These are phyloP conservation scores for Rhyacophila evoluta DNA, from an alignment of 2,888 invertebrate species.

Conservation along the genomic window DNA sequence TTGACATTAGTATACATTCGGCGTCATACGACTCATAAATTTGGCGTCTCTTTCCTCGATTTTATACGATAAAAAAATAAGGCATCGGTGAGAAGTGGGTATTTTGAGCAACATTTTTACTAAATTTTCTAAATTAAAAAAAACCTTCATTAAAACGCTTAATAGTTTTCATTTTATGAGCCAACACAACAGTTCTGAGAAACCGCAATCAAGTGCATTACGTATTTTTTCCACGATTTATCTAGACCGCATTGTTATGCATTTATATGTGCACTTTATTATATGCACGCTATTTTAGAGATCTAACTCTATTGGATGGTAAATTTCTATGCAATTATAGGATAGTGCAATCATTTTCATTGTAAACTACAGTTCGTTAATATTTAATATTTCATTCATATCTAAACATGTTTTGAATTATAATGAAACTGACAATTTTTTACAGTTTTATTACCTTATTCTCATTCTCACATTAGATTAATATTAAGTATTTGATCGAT, in stretches of 20 bases:
- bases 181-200: constrained; percentile 29
- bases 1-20: too few relatives aligned
- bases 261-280: constrained; percentile 28
- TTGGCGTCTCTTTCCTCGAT: too few relatives aligned
- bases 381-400: too few relatives aligned
- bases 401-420: neutral
- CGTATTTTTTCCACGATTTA: constrained; percentile 7
- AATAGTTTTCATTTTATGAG: neutral
- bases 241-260: constrained; percentile 16
- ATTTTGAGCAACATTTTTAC: neutral
- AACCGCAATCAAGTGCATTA: constrained; percentile 23
- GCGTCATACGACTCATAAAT: too few relatives aligned
- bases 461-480: too few relatives aligned
- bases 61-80: neutral
- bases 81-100: neutral
- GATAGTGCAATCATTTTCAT: too few relatives aligned
- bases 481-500: too few relatives aligned
- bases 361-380: too few relatives aligned
- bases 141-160: neutral
- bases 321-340: too few relatives aligned
- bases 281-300: constrained; percentile 26
- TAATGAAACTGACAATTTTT: neutral
- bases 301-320: neutral
- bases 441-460: too few relatives aligned
- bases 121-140: neutral